Base-by-base conservation (phyloP, 2,113 vertebrate species). In the Anolis sagrei region DNA sequence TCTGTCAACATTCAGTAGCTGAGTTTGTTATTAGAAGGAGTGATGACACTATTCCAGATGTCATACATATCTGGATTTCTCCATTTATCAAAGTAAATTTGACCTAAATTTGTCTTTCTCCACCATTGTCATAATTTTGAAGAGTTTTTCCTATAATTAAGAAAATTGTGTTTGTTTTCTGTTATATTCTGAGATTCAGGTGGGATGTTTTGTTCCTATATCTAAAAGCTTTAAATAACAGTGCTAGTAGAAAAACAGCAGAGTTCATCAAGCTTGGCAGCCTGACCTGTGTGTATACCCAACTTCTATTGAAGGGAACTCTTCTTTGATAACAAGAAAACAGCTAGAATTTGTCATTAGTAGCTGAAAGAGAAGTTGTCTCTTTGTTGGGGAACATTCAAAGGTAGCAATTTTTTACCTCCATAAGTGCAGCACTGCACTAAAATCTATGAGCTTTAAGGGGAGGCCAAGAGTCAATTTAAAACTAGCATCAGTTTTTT, bases 221-320 rank as follows among this genome's bases (percentile, higher is more conserved):
- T 49, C 51, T 92, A 82, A 81, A 82, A 86, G 9, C 10, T 13
- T 70, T 79, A 75, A 68, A 16, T 87, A 70, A 91, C 81, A 87
- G 29, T 1, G 64, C 29, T n/a, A 89, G 58, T 44, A 90, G 74
- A 34, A 54, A 78, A 91, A 62, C 36, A 90, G 74, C 36, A 23
- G 48, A 89, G 83, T 74, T 91, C 88, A 85, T 88, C 81, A 91
- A 84, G 74, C 32, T 69, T 86, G 81, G 75, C 82, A 91, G 76
- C 72, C 85, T 74, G 81, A 84, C 89, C 72, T 91, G n/a, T 44
- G 88, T 80, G 84, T 58, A 88, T 82, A 84, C 87, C 29, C 51
- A 88, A 80, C 80, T 11, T 76, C 76, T 93, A 84, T 90, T 81
- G 76, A 91, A 92, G 86, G 74, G 84, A 2, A 0, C 76, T 82